A percentile compares a stretch with the other conserved stretches of the same genome.
Evolutionary conservation across 2,113 vertebrate genomes (phyloP).

Genomic region (Hucho hucho): DNA sequence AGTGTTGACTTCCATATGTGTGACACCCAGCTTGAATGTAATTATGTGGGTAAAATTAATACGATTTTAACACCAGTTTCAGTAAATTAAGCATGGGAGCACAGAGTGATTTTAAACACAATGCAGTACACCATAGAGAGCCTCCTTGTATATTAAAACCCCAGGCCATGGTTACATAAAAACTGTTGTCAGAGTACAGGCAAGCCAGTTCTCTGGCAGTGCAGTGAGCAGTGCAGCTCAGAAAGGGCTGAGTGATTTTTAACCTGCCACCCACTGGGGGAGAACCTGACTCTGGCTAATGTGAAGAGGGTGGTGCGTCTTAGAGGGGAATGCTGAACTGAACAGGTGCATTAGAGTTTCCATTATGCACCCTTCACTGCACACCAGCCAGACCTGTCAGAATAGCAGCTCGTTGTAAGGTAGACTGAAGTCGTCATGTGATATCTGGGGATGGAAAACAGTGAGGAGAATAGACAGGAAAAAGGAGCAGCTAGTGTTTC

Average conservation of each 20-base stretch:
- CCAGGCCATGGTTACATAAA: neutral
- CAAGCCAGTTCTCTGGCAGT: slow-evolving; percentile 25
- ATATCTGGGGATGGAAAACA: slow-evolving; percentile 45
- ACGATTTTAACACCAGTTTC: neutral
- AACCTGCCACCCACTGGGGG: slow-evolving; percentile 55
- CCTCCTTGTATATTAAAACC: slow-evolving; percentile 8
- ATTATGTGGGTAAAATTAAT: neutral
- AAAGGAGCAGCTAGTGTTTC: slow-evolving; percentile 56
- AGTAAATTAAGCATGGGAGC: neutral
- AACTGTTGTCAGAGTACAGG: slow-evolving; percentile 27
- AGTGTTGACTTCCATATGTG: slow-evolving; percentile 9
- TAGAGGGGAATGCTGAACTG: slow-evolving; percentile 37
- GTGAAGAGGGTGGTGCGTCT: slow-evolving; percentile 37
- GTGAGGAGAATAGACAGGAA: slow-evolving; percentile 18
- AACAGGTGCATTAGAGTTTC: slow-evolving; percentile 47
- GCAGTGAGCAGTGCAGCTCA: slow-evolving; percentile 11
- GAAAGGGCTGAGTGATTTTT: slow-evolving; percentile 35
- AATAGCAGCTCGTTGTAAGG: slow-evolving; percentile 49
- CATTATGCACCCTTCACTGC: slow-evolving; percentile 52
- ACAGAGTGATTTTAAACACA: slow-evolving; percentile 19
- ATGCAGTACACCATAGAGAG: slow-evolving; percentile 7
- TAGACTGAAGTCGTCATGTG: slow-evolving; percentile 57
- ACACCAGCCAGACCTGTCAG: slow-evolving; percentile 48
- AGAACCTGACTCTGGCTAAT: slow-evolving; percentile 46
- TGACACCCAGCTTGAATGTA: neutral